Conservation (phyloP, 2,113 vertebrate genomes). For the Phoxinus phoxinus region DNA sequence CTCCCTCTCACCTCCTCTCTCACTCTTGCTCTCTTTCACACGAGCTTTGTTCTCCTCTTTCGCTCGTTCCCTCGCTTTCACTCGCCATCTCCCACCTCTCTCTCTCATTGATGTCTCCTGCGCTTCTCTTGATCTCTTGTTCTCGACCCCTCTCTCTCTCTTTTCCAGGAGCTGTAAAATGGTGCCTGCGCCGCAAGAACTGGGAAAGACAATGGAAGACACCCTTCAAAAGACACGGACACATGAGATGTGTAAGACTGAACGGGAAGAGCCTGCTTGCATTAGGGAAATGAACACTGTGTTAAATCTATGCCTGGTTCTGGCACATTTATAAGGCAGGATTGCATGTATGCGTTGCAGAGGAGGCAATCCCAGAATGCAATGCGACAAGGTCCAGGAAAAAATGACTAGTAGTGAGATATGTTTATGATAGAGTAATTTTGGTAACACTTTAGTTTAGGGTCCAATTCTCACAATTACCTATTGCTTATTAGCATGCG, state of each 20-base stretch:
- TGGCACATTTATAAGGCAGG: no score
- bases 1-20: slow-evolving; percentile 40
- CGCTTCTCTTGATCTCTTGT: slow-evolving; percentile 35
- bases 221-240: neutral
- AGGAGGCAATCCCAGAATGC: neutral
- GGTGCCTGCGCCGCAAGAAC: slow-evolving; percentile 9
- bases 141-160: slow-evolving; percentile 52
- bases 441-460: no score
- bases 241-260: no score
- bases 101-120: slow-evolving; percentile 44
- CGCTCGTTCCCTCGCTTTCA: neutral
- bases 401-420: neutral
- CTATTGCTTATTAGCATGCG: no score
- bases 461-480: no score
- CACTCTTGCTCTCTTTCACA: slow-evolving; percentile 34
- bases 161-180: slow-evolving; percentile 60
- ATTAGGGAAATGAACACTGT: neutral
- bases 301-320: neutral
- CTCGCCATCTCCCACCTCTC: neutral
- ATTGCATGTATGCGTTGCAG: neutral
- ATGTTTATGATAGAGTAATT: neutral
- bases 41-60: slow-evolving; percentile 31
- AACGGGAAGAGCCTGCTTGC: neutral
- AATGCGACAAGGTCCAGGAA: neutral
- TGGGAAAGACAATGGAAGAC: slow-evolving; percentile 31